Base-by-base conservation (phyloP, 2,797 vertebrate species). In the Syngnathus acus region DNA sequence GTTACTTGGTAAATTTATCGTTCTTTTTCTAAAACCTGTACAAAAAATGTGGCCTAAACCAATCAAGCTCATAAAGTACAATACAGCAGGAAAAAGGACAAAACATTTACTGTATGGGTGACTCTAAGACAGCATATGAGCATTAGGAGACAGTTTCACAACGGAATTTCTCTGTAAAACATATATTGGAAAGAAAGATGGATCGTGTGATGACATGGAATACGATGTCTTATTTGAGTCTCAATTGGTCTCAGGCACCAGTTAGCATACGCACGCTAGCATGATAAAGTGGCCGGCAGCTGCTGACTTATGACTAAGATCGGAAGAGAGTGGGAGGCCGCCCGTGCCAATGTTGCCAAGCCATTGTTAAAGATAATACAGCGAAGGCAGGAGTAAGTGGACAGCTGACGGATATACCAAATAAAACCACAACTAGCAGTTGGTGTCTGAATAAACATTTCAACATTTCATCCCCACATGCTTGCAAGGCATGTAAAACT, bases 281-380 rank as follows among this genome's bases (percentile, higher is more conserved):
- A 72, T 79, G 82, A 83, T 75, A 80, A 78, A 86, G 73, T 84
- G 86, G 81, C 83, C 67, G 0, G 0, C 68, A 86, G 85, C 68
- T 77, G 76, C 74, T 75, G 78, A 77, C 87, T 88, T 88, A 87
- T 92, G 91, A 93, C 89, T 92, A 90, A 93, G 85, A 91, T 84
- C 77, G 78, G 78, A 74, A 79, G 84, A 67, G 74, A 80, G 90
- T 91, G 88, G 92, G 92, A 90, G 91, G 83, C 70, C 72, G 71
- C 72, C 71, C 87, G 82, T 73, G 86, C 73, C 84, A 78, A 78
- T 79, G 86, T 82, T 87, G 85, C 88, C 89, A 88, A 86, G 90
- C 88, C 79, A 79, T 81, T 82, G 74, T 78, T 73, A 59, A 81
- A 65, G 80, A 78, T 77, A 75, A 65, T 70, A 69, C n/a, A 53